Evolutionary conservation across 2,888 invertebrate genomes (phyloP), one percentile per base, ranked within the genome.

Genomic region (Latrodectus elegans): DNA sequence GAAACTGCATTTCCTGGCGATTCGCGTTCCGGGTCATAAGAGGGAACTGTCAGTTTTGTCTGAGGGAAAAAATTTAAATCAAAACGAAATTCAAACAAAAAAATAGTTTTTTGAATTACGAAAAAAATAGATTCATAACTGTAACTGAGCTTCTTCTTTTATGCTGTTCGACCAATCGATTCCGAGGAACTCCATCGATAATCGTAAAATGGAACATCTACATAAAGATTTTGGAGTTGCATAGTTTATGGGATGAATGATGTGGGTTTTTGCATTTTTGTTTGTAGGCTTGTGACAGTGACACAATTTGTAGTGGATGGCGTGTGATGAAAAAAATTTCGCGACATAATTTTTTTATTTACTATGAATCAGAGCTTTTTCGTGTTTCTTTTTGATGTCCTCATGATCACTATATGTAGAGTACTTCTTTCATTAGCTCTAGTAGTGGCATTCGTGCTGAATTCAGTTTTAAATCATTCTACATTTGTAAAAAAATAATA

Each of bases 211-310:
- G 55, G 77, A 68, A 26, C 77, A 77, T 15, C 67, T 49, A 68
- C 51, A 77, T 77, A 77, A 77, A 77, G 67, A 77, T 11, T 60
- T 15, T 49, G 53, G 51, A 15, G 68, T 11, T 51, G 52, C 14
- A 68, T 76, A 14, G 68, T 77, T 68, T 68, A 77, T 22, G 68
- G 67, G 68, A 60, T 15, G 12, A 60, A 60, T 12, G 60, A 15
- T n/a, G 8, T 22, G 22, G 22, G 22, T 38, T 38, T 38, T 38
- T 26, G 49, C 14, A 71, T n/a, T 22, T 73, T 53, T 73, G 51
- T 77, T 80, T 72, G 65, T 38, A 73, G 60, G 49, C 74, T 55
- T 81, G 73, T 81, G 81, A 81, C 81, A 81, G 81, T 81, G 74
- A 81, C 81, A 81, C 73, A 74, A 64, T 68, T 67, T 22, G 15